Evolutionary conservation across 2,888 invertebrate genomes (phyloP).

Genomic region (Microctonus aethiopoides): DNA sequence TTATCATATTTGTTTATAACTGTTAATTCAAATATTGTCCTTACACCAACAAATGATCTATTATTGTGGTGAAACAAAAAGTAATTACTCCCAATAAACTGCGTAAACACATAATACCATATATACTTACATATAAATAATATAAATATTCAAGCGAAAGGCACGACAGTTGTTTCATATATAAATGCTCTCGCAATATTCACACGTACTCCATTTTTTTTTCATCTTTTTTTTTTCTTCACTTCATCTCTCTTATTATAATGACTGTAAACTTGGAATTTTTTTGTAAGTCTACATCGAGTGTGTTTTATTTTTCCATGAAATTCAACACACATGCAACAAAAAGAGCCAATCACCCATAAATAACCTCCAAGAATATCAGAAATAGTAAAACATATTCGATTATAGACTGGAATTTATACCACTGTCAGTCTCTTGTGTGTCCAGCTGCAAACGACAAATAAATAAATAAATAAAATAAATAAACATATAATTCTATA

Average conservation of each 20-base stretch:
- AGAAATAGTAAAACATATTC: constrained; percentile 3
- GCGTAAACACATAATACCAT: constrained; percentile 10
- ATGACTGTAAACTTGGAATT: constrained; percentile 16
- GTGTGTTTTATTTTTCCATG: constrained; percentile 26
- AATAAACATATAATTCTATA: too few relatives aligned
- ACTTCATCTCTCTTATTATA: constrained; percentile 12
- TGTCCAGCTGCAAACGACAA: not conserved
- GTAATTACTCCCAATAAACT: not conserved
- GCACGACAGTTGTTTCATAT: constrained; percentile 6
- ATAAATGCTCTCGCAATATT: constrained; percentile 30
- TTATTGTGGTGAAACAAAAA: not conserved
- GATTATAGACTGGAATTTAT: not conserved
- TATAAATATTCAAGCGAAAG: constrained; percentile 33
- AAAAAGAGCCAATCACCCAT: constrained; percentile 29
- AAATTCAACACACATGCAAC: constrained; percentile 23
- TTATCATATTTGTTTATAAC: too few relatives aligned
- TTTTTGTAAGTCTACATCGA: constrained; percentile 35
- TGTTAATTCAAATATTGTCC: constrained; percentile 14
- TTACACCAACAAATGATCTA: constrained; percentile 1
- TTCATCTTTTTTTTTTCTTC: constrained; percentile 22
- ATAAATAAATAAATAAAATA: not conserved
- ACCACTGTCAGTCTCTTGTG: constrained; percentile 7
- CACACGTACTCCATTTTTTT: constrained; percentile 37
- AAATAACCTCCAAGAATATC: constrained; percentile 41
- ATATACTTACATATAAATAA: constrained; percentile 1